Evolutionary conservation across 2,888 invertebrate genomes (phyloP).

Genomic region (Cosmia trapezina): DNA sequence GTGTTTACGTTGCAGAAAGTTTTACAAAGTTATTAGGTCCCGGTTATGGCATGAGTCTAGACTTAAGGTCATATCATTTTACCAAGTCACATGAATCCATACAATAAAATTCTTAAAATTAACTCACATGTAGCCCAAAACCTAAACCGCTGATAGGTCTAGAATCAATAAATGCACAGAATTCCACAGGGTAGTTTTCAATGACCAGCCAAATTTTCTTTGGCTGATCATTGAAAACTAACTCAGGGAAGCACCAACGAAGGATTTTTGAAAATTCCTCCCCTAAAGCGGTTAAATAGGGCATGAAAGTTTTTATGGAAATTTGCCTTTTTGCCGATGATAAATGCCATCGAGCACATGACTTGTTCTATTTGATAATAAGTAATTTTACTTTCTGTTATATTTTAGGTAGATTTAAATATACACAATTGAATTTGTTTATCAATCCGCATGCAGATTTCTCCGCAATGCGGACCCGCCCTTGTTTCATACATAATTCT

Average conservation of each 20-base stretch:
- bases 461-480: slow-evolving; percentile 8
- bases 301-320: not conserved
- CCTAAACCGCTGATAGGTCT: too few relatives aligned
- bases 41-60: slow-evolving; percentile 35
- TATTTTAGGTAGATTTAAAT: not conserved
- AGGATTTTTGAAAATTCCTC: not conserved
- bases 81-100: not conserved
- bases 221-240: too few relatives aligned
- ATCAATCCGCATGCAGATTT: not conserved
- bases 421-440: not conserved
- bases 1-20: slow-evolving; percentile 32
- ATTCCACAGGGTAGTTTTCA: too few relatives aligned
- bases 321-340: not conserved
- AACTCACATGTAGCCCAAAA: not conserved
- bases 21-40: slow-evolving; percentile 9
- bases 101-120: not conserved
- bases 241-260: not conserved
- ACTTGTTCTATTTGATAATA: not conserved
- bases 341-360: not conserved
- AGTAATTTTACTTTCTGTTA: not conserved
- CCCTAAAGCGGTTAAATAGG: not conserved
- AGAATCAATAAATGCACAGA: not conserved
- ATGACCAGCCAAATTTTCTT: too few relatives aligned
- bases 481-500: slow-evolving; percentile 9
- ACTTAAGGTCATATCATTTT: slow-evolving; percentile 17